Percentiles rank a stretch among this genome's conserved stretches.
These are phyloP conservation scores for Muscicapa adusta DNA, from an alignment of 2,113 vertebrate genomes.

Conservation along the genomic window DNA sequence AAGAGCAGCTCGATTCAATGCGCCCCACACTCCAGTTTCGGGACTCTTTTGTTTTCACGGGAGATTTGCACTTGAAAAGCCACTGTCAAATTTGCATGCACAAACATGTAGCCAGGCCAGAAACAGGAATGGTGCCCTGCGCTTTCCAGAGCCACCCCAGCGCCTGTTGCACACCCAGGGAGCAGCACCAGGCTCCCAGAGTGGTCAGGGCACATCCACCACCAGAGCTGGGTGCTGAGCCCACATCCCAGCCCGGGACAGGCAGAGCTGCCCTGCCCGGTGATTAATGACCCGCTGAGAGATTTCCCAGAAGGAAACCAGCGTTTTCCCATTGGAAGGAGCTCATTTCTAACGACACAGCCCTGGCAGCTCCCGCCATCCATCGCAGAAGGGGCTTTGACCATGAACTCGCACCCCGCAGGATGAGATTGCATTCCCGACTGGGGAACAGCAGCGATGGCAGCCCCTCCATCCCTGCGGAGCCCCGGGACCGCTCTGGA, in stretches of 20 bases:
- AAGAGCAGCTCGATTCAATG: neutral
- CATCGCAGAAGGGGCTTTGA: neutral
- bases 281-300: neutral
- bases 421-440: neutral
- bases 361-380: neutral
- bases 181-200: neutral
- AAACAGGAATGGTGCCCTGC: neutral
- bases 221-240: accelerated
- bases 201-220: accelerated
- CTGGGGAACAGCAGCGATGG: neutral
- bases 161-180: neutral
- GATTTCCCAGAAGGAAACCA: neutral
- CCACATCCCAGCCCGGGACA: accelerated
- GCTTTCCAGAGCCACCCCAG: neutral
- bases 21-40: neutral
- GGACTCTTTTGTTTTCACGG: neutral
- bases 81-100: slow-evolving; percentile 5
- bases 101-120: neutral
- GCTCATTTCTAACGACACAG: accelerated
- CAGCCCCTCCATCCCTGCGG: neutral
- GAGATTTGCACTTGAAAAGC: slow-evolving; percentile 57
- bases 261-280: neutral
- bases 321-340: neutral
- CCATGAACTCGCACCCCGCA: neutral
- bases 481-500: neutral